Evolutionary conservation across 2,797 vertebrate species (phyloP).

Genomic region (Nannoperca obscura): DNA sequence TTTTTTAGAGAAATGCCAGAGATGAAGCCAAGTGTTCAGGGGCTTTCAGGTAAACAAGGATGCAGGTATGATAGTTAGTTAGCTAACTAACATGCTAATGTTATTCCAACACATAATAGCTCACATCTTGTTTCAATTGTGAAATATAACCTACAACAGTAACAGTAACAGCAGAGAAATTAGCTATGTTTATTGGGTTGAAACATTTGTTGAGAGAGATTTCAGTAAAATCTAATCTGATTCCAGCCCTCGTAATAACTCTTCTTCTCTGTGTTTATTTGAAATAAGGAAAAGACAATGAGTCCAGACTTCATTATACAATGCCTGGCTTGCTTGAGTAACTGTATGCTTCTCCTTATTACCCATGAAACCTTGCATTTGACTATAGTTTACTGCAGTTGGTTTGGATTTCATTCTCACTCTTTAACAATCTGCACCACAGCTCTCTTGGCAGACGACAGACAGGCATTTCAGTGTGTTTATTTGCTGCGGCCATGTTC

Average conservation of each 20-base stretch:
- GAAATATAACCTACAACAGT: background rate
- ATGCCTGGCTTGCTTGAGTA: background rate
- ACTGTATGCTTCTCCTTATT: slow-evolving; percentile 24
- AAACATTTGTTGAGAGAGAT: background rate
- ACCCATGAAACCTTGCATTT: slow-evolving; percentile 24
- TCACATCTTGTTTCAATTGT: background rate
- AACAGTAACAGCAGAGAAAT: background rate
- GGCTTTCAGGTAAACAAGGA: background rate
- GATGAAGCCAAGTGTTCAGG: background rate
- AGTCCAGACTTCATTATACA: slow-evolving; percentile 2
- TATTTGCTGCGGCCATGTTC: slow-evolving; percentile 42
- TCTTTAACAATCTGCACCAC: slow-evolving; percentile 52
- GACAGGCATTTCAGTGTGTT: slow-evolving; percentile 25
- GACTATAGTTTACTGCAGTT: slow-evolving; percentile 33
- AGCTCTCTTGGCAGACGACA: slow-evolving; percentile 44
- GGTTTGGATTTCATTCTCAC: slow-evolving; percentile 46
- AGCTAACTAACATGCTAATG: background rate
- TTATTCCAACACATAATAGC: background rate
- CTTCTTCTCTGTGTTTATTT: background rate
- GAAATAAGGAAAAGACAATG: background rate
- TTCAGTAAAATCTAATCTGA: background rate
- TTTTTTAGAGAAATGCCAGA: background rate
- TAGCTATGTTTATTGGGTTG: background rate
- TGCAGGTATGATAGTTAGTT: background rate
- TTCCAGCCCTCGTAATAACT: background rate